Evolutionary conservation across 2,888 invertebrate species (phyloP).

Genomic region (Andrena hattorfiana): DNA sequence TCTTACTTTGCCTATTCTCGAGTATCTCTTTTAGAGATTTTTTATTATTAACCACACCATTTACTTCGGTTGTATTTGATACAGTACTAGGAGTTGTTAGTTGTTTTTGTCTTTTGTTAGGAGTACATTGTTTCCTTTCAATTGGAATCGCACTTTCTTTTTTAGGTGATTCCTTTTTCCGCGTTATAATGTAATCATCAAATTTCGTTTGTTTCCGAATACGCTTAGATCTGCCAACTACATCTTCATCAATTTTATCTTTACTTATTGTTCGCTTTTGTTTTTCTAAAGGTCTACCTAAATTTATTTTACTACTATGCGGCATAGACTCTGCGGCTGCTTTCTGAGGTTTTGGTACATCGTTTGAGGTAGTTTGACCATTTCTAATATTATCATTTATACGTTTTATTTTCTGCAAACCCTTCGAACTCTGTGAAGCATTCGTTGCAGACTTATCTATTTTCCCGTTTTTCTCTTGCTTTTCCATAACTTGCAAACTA

Average conservation of each 20-base stretch:
- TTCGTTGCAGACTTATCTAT: not conserved
- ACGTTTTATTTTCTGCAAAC: not conserved
- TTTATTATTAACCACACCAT: not conserved
- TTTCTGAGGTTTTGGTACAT: conserved; percentile 30
- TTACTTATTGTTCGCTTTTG: not conserved
- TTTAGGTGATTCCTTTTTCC: not conserved
- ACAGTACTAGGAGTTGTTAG: not conserved
- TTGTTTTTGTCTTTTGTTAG: not conserved
- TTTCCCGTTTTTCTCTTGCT: not conserved
- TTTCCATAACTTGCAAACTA: not conserved
- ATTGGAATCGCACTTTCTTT: not conserved
- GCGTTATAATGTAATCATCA: conserved; percentile 28
- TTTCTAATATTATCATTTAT: not conserved
- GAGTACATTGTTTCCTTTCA: conserved; percentile 3
- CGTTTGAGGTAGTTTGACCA: conserved; percentile 34
- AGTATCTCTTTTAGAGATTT: conserved; percentile 8
- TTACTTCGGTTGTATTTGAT: not conserved
- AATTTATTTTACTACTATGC: conserved; percentile 3
- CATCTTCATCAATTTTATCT: conserved; percentile 15
- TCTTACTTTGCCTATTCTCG: not conserved
- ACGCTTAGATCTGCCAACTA: conserved; percentile 39
- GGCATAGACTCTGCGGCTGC: not conserved
- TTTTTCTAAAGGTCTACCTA: not conserved
- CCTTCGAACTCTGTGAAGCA: not conserved
- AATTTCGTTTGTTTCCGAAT: conserved; percentile 44